phyloP scores from a whole-genome alignment of 2,113 vertebrate genomes.

The Uria lomvia region DNA sequence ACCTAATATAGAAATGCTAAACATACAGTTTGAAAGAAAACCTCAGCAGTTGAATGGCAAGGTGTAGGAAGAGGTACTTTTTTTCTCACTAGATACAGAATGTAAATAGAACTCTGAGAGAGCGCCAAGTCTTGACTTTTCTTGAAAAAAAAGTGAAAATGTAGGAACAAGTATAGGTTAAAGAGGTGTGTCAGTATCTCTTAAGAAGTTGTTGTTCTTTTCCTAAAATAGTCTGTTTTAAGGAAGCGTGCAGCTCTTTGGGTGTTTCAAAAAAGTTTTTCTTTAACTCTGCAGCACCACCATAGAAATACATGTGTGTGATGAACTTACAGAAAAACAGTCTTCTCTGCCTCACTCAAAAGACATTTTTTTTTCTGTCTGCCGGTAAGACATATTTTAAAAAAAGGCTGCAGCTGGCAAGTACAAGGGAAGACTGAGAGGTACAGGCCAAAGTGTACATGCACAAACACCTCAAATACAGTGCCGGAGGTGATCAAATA shows the following conservation, averaged over 20 bases:
- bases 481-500: background rate
- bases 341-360: background rate
- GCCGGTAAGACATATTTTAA: background rate
- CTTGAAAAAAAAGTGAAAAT: background rate
- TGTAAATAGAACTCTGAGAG: background rate
- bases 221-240: background rate
- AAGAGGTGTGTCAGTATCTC: background rate
- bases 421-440: background rate
- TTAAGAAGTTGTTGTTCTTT: background rate
- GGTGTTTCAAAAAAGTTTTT: background rate
- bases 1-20: slow-evolving; percentile 39
- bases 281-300: background rate
- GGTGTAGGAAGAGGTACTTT: background rate
- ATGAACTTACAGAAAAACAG: background rate
- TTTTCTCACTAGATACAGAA: background rate
- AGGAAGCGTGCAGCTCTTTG: background rate
- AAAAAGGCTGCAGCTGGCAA: background rate
- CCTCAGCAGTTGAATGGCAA: background rate
- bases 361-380: background rate
- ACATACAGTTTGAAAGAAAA: background rate
- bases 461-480: background rate
- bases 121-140: background rate
- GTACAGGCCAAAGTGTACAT: background rate
- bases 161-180: background rate
- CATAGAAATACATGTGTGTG: background rate